Evolutionary conservation across 1,140 invertebrate genomes (phyloP), one percentile per base, ranked within the genome.

Genomic region (Condylostylus longicornis): DNA sequence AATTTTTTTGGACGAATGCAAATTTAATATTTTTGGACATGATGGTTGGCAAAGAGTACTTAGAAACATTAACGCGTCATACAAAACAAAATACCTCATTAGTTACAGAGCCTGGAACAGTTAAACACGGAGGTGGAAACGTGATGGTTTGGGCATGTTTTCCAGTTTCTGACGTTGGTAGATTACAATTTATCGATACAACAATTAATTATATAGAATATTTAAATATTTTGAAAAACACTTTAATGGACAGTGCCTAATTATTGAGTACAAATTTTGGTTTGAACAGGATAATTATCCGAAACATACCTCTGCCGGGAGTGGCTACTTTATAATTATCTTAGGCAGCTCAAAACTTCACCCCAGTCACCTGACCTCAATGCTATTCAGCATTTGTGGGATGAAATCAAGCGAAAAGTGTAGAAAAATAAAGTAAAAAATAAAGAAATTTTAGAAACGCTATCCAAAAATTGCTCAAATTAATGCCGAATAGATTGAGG

Each of bases 131-230:
- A 31, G 49, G 53, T 20, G 48, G 51, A 19, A 35, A 21, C 21
- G 31, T 54, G 2, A 56, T 62, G 53, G 50, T 58, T 7, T 63
- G 56, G 54, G 54, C 49, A 6, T 50, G 42, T 38, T 48, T 63
- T 37, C 36, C 44, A 14, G 31, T 33, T 1, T 31, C 27, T 25
- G 53, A 48, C 8, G 45, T 53, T 2, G 49, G 52, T 12, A 42
- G 42, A 7, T 20, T 61, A n/a, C 25, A 27, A 10, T 39, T 46
- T 35, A 45, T 60, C 12, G 40, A 49, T 13, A 33, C 37, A 10
- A 41, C 33, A n/a, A 45, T 47, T 33, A 17, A 47, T 23, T 28
- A 38, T 17, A 7, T 9, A 13, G 25, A 14, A 6, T 47, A 49
- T 23, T 41, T 45, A 8, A 19, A 45, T 15, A 42, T 58, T 12